Evolutionary conservation across 2,888 invertebrate species (phyloP).

Genomic region (Caenorhabditis angaria): DNA sequence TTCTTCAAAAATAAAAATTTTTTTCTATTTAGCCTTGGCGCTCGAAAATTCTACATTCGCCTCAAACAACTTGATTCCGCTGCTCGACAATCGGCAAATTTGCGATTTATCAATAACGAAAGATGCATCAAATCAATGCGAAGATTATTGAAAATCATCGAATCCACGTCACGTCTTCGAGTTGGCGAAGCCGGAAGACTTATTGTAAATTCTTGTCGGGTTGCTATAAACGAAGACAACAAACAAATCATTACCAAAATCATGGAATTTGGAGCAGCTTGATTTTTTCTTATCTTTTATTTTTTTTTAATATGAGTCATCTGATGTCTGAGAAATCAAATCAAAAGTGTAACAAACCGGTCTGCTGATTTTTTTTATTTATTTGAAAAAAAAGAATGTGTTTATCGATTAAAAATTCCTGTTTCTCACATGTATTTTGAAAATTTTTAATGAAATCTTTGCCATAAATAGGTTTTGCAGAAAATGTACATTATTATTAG

Average conservation of each 20-base stretch:
- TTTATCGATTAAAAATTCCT: constrained; percentile 7
- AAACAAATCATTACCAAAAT: constrained; percentile 57
- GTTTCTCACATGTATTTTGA: background rate
- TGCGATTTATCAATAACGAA: constrained; percentile 52
- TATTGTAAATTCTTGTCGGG: constrained; percentile 63
- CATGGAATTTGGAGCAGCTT: constrained; percentile 50
- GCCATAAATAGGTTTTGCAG: too few species aligned
- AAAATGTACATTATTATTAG: background rate
- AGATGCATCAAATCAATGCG: constrained; percentile 50
- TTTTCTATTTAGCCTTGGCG: constrained; percentile 30
- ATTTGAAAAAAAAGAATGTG: background rate
- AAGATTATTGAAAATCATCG: constrained; percentile 56
- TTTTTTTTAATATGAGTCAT: too few species aligned
- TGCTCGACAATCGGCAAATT: constrained; percentile 48
- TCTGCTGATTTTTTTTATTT: too few species aligned
- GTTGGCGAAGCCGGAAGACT: constrained; percentile 60
- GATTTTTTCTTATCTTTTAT: background rate
- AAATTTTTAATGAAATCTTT: background rate
- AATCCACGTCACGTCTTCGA: constrained; percentile 51
- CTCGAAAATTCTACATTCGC: constrained; percentile 52
- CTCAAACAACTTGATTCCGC: constrained; percentile 52
- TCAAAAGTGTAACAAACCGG: background rate
- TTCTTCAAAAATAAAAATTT: background rate
- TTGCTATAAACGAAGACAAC: constrained; percentile 66
- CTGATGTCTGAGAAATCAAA: too few species aligned